phyloP scores from a whole-genome alignment of 1,140 invertebrate species.

The Ceratosolen solmsi region DNA sequence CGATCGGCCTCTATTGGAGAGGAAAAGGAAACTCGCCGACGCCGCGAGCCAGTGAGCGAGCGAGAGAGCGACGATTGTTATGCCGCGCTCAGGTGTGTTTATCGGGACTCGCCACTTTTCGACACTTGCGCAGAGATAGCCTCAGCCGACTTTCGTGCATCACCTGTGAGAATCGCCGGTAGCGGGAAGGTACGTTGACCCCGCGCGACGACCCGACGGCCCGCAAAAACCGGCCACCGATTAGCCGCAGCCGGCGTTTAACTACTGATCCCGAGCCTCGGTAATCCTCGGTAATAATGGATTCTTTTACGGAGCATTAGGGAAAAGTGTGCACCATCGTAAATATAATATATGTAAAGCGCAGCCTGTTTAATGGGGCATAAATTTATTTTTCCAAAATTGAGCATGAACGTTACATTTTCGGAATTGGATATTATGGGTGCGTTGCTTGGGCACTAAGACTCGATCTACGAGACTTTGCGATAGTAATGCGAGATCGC shows the following conservation, averaged over 20 bases:
- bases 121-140: conserved; percentile 10
- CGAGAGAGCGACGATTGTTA: neutral
- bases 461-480: too few species aligned
- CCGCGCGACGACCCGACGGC: neutral
- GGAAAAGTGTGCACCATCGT: neutral
- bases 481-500: too few species aligned
- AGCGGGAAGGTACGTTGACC: neutral
- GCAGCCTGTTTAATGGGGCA: neutral
- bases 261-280: neutral
- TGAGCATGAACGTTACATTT: neutral
- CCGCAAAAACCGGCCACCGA: neutral
- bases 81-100: conserved; percentile 10
- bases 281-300: neutral
- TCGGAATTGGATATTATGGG: neutral
- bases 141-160: neutral
- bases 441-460: too few species aligned
- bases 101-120: conserved; percentile 15
- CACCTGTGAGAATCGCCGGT: conserved; percentile 7
- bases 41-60: neutral
- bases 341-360: neutral
- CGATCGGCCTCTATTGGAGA: neutral
- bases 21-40: conserved; percentile 20
- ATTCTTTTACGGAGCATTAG: neutral
- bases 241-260: neutral
- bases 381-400: neutral